These are phyloP conservation scores for Corythucha ciliata DNA, from an alignment of 2,888 invertebrate genomes.

Conservation along the genomic window DNA sequence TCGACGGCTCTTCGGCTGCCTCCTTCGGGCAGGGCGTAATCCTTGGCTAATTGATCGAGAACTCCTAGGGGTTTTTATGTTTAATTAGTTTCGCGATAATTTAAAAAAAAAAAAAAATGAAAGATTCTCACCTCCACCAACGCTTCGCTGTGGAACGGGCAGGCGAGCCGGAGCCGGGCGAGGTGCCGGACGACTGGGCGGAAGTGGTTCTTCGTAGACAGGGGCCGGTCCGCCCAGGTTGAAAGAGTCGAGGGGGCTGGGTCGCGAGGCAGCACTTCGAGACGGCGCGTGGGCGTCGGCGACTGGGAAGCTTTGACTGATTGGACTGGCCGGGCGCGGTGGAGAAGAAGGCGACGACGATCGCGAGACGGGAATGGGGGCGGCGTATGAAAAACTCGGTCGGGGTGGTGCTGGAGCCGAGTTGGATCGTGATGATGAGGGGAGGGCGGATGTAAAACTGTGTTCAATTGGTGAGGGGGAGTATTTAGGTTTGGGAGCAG, in stretches of 20 bases:
- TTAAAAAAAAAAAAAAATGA: background rate
- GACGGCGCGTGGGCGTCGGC: slow-evolving; percentile 35
- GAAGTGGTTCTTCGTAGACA: slow-evolving; percentile 31
- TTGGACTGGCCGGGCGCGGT: slow-evolving; percentile 37
- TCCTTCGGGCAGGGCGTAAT: slow-evolving; percentile 61
- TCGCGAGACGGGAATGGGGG: background rate
- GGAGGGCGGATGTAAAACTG: too few species aligned
- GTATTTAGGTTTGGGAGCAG: too few species aligned
- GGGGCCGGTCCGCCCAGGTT: slow-evolving; percentile 37
- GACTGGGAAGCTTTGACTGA: slow-evolving; percentile 27
- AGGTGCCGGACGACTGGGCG: slow-evolving; percentile 9
- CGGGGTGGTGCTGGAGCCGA: too few species aligned
- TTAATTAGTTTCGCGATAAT: background rate
- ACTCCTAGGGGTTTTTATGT: slow-evolving; percentile 42
- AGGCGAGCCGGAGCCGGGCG: slow-evolving; percentile 34
- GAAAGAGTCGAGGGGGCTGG: slow-evolving; percentile 36
- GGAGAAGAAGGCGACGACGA: slow-evolving; percentile 26
- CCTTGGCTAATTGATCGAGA: slow-evolving; percentile 70
- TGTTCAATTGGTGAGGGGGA: too few species aligned
- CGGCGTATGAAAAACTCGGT: too few species aligned
- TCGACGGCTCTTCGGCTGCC: slow-evolving; percentile 64
- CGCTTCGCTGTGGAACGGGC: slow-evolving; percentile 39
- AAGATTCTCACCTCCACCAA: slow-evolving; percentile 27
- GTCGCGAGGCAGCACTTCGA: slow-evolving; percentile 33
- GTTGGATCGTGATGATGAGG: too few species aligned